phyloP scores from a whole-genome alignment of 2,888 invertebrate species.

The Rhaphigaster nebulosa region DNA sequence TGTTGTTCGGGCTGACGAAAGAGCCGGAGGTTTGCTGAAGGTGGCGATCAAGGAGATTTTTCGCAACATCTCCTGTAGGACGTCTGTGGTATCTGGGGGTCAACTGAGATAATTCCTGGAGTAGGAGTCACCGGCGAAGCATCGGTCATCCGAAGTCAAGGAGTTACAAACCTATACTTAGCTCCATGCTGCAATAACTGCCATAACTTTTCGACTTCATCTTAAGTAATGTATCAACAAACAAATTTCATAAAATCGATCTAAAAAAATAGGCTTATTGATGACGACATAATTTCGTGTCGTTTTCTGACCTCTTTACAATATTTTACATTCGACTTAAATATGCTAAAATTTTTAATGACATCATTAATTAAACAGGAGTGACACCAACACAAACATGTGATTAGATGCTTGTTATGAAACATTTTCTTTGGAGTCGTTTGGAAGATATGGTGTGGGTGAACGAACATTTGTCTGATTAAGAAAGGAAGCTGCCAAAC shows the following conservation, averaged over 20 bases:
- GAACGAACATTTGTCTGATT: background rate
- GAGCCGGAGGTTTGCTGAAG: conserved; percentile 17
- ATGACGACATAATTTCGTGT: too few species aligned
- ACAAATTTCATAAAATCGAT: too few species aligned
- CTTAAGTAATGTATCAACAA: background rate
- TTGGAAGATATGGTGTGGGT: background rate
- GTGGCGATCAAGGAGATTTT: conserved; percentile 41
- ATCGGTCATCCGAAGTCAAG: background rate
- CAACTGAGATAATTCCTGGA: background rate
- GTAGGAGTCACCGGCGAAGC: background rate
- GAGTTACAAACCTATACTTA: background rate
- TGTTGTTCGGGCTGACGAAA: conserved; percentile 33
- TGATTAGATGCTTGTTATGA: background rate
- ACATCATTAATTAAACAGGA: too few species aligned
- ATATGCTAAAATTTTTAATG: too few species aligned
- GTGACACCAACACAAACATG: background rate
- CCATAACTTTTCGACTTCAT: background rate
- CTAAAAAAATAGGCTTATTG: too few species aligned
- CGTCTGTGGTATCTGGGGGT: conserved; percentile 11
- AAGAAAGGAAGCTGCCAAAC: background rate
- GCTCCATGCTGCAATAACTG: background rate
- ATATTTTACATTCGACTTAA: too few species aligned
- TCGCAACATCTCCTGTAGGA: conserved; percentile 27
- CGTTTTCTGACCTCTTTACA: too few species aligned
- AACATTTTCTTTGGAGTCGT: background rate